These are phyloP conservation scores for Limnephilus rhombicus DNA, from an alignment of 2,888 invertebrate species.

Conservation along the genomic window DNA sequence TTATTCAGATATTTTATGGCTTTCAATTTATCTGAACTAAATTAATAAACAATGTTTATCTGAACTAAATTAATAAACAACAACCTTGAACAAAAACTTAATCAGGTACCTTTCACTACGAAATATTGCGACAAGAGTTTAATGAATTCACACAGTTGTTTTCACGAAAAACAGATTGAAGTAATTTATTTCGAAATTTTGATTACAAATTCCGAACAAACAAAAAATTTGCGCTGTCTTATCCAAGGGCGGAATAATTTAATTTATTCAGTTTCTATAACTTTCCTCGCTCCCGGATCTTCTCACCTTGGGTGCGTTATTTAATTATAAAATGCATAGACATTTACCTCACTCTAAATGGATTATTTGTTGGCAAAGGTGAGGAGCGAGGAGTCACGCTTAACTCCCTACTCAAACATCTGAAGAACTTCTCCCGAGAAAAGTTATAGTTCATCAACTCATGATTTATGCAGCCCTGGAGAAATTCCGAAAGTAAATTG, in stretches of 20 bases:
- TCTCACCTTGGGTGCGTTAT: neutral
- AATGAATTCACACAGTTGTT: neutral
- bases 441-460: neutral
- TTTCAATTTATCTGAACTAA: neutral
- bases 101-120: neutral
- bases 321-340: neutral
- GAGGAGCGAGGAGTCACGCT: neutral
- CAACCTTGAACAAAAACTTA: neutral
- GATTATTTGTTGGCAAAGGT: neutral
- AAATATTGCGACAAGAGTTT: neutral
- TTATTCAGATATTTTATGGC: neutral
- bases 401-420: neutral
- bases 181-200: neutral
- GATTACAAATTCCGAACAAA: neutral
- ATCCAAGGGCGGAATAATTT: neutral
- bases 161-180: neutral
- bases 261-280: neutral
- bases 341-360: neutral
- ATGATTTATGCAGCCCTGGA: neutral
- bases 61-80: neutral
- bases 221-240: neutral
- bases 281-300: neutral
- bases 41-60: neutral
- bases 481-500: neutral
- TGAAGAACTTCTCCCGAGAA: neutral